Evolutionary conservation across 2,113 vertebrate species (phyloP).

Genomic region (Cariama cristata): DNA sequence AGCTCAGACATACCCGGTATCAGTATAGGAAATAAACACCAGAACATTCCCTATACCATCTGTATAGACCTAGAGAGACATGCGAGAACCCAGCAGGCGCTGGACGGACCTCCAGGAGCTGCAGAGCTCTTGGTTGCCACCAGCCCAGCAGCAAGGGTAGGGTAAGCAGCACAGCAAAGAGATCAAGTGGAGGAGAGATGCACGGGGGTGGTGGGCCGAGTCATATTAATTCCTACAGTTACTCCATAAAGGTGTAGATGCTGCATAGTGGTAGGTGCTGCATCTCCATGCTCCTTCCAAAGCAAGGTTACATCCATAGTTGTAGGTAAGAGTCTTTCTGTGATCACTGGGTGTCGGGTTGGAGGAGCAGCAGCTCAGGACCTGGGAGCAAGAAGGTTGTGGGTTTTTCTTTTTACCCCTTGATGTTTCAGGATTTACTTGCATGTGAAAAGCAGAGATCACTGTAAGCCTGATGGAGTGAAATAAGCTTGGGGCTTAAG

Average conservation of each 20-base stretch:
- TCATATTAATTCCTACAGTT: background rate
- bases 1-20: rapidly evolving
- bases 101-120: background rate
- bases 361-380: background rate
- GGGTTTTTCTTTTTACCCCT: background rate
- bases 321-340: background rate
- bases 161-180: background rate
- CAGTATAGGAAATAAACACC: background rate
- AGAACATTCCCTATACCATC: rapidly evolving
- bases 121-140: background rate
- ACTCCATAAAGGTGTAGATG: background rate
- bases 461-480: background rate
- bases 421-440: background rate
- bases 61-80: background rate
- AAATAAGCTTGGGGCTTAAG: background rate
- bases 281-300: background rate
- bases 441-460: background rate
- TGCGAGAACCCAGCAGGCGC: rapidly evolving
- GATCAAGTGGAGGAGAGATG: background rate
- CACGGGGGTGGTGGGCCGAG: rapidly evolving
- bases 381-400: background rate
- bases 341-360: background rate
- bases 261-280: background rate
- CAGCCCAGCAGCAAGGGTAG: background rate
- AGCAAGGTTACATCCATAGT: background rate